Conservation (phyloP, 2,888 invertebrate genomes). For the Troglohyphantes excavatus region DNA sequence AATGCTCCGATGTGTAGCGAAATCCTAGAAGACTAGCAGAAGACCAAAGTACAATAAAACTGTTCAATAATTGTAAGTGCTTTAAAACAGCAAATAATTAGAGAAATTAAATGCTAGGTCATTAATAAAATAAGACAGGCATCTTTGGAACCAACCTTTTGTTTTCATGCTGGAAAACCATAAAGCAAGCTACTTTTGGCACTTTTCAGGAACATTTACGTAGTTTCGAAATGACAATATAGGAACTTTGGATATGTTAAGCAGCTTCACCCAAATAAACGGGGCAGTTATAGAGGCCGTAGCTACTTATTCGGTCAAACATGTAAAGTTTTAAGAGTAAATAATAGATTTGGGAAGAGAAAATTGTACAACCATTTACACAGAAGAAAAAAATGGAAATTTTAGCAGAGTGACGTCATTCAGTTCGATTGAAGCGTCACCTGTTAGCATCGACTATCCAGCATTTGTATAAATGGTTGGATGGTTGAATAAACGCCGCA, state of each 20-base stretch:
- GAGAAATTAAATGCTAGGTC: not conserved
- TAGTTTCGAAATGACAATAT: slow-evolving; percentile 50
- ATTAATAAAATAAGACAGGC: slow-evolving; percentile 25
- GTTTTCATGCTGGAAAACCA: slow-evolving; percentile 52
- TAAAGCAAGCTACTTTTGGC: slow-evolving; percentile 56
- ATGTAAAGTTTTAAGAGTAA: slow-evolving; percentile 2
- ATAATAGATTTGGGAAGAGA: slow-evolving; percentile 12
- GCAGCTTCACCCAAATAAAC: slow-evolving; percentile 18
- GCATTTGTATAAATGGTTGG: too few species aligned
- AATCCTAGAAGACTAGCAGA: slow-evolving; percentile 2
- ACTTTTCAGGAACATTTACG: slow-evolving; percentile 54
- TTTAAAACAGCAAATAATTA: slow-evolving; percentile 26
- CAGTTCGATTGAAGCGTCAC: slow-evolving; percentile 53
- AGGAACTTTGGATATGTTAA: slow-evolving; percentile 56
- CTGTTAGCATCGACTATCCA: slow-evolving; percentile 5
- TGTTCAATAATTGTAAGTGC: not conserved
- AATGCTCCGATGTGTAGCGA: not conserved
- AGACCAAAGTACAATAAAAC: not conserved
- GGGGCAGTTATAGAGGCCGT: not conserved
- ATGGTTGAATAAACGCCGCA: too few species aligned
- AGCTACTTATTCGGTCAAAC: slow-evolving; percentile 28
- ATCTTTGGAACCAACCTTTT: slow-evolving; percentile 54
- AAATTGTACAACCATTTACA: slow-evolving; percentile 42
- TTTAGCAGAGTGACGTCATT: slow-evolving; percentile 70
- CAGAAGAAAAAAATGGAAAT: slow-evolving; percentile 63